Percentiles rank a stretch among this genome's conserved stretches.
Conservation (phyloP, 2,888 invertebrate species). For the Oxytorus armatus region DNA sequence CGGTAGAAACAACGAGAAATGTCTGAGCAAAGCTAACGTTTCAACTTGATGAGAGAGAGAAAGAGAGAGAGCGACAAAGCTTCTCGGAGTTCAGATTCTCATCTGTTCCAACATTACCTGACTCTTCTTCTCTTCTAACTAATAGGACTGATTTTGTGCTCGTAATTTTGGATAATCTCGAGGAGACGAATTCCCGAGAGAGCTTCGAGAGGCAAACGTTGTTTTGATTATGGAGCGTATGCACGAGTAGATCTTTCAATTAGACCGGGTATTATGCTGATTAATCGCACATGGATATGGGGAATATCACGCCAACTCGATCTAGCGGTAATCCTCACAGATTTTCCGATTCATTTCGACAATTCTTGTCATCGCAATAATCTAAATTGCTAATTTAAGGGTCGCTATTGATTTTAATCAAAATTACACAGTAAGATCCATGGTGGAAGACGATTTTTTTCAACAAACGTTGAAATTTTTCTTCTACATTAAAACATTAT, state of each 20-base stretch:
- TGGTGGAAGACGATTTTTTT: too few relatives aligned
- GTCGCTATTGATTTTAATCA: too few relatives aligned
- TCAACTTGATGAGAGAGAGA: conserved; percentile 2
- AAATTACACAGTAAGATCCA: too few relatives aligned
- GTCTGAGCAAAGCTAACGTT: conserved; percentile 51
- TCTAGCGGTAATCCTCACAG: too few relatives aligned
- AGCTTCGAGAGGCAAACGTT: conserved; percentile 59
- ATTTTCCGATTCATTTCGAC: too few relatives aligned
- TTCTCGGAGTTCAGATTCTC: conserved; percentile 35
- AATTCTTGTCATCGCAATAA: too few relatives aligned
- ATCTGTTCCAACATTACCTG: conserved; percentile 29
- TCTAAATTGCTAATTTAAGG: too few relatives aligned
- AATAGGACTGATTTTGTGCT: conserved; percentile 72
- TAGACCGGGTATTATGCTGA: conserved; percentile 18
- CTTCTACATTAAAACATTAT: too few relatives aligned
- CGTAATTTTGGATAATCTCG: conserved; percentile 78
- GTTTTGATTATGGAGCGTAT: conserved; percentile 35
- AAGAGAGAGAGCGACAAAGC: conserved; percentile 18
- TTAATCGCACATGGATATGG: conserved; percentile 26
- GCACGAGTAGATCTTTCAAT: conserved; percentile 39
- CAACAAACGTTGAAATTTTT: too few relatives aligned
- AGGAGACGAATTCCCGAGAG: conserved; percentile 34
- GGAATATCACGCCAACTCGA: too few relatives aligned
- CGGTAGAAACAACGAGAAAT: conserved; percentile 43
- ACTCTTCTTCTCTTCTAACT: conserved; percentile 47